Conservation (phyloP, 2,113 vertebrate genomes). For the Morphnarchus princeps region DNA sequence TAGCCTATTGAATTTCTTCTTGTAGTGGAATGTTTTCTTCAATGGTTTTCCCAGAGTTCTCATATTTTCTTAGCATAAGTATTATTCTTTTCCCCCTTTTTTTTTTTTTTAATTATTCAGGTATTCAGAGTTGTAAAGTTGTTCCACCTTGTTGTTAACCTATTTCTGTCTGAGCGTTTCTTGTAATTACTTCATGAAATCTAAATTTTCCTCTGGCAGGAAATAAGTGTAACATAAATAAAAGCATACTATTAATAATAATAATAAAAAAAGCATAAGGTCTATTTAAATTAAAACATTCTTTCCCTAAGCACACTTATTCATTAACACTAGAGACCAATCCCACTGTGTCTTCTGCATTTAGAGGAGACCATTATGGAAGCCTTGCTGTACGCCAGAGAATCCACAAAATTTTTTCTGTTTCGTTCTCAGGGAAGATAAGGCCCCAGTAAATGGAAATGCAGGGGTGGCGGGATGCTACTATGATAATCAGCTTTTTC, state of each 20-base stretch:
- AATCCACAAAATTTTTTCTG: not conserved
- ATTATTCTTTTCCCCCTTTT: not conserved
- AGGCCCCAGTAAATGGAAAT: not conserved
- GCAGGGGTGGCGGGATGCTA: not conserved
- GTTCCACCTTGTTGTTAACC: not conserved
- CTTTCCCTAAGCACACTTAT: not conserved
- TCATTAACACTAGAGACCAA: not conserved
- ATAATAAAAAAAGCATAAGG: not conserved
- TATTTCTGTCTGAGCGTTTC: not conserved
- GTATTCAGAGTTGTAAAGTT: not conserved
- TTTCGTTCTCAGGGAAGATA: not conserved
- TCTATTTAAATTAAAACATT: not conserved
- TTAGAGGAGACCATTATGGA: not conserved
- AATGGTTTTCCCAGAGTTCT: not conserved
- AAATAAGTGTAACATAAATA: not conserved
- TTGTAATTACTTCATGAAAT: conserved; percentile 7
- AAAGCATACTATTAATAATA: not conserved
- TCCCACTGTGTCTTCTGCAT: not conserved
- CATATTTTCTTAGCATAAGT: not conserved
- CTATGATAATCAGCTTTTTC: not conserved
- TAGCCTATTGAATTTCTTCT: not conserved
- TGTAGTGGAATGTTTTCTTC: not conserved
- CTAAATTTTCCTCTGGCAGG: not conserved
- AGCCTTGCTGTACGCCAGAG: not conserved
- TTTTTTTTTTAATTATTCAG: not conserved